These are phyloP conservation scores for Ptyas mucosa DNA, from an alignment of 2,113 vertebrate genomes.

Conservation along the genomic window DNA sequence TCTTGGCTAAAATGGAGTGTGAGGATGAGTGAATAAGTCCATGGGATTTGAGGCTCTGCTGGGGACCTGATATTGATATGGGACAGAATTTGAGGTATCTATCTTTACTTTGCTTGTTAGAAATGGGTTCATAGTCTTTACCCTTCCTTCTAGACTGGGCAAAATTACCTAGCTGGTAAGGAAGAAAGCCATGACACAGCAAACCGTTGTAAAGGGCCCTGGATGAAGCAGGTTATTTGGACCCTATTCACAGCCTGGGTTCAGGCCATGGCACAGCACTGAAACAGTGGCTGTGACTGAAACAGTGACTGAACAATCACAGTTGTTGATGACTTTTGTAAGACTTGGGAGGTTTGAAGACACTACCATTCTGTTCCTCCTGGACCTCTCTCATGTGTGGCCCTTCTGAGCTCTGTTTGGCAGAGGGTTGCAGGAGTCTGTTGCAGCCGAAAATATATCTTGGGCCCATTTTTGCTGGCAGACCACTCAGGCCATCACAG, in stretches of 20 bases:
- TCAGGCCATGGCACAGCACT: background rate
- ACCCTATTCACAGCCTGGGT: background rate
- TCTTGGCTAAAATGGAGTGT: background rate
- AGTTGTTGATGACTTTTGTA: background rate
- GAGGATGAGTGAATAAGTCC: background rate
- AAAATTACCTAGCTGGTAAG: background rate
- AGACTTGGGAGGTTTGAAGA: background rate
- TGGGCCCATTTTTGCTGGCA: too few relatives aligned
- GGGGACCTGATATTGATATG: background rate
- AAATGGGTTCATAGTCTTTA: background rate
- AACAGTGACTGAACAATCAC: background rate
- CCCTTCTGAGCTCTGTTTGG: too few relatives aligned
- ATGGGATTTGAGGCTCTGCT: background rate
- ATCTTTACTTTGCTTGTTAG: background rate
- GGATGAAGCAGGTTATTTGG: background rate
- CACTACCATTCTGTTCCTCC: background rate
- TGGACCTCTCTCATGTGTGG: background rate
- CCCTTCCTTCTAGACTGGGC: background rate
- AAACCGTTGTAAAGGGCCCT: background rate
- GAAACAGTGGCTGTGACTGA: background rate
- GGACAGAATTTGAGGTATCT: background rate
- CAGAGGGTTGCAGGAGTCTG: too few relatives aligned
- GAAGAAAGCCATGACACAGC: background rate
- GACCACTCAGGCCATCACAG: too few relatives aligned
- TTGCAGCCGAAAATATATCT: too few relatives aligned